Percentiles rank a stretch among this genome's conserved stretches.
These are phyloP conservation scores for Echinops telfairi DNA, from an alignment of 2,113 vertebrate genomes.

Conservation along the genomic window DNA sequence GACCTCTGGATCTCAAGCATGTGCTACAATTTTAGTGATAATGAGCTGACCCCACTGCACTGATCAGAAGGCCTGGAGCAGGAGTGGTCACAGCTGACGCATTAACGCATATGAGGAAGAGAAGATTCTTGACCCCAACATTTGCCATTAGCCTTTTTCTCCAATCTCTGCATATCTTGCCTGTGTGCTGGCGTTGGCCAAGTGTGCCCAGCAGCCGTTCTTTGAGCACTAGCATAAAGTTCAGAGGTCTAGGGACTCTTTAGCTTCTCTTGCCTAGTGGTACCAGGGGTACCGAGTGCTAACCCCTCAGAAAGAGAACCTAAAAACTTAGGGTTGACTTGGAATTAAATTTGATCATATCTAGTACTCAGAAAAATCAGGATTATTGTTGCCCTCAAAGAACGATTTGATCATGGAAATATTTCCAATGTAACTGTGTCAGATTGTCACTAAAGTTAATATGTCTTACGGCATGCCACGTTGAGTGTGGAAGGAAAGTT, in stretches of 20 bases:
- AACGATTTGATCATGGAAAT: background rate
- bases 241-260: background rate
- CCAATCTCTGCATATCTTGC: too few relatives aligned
- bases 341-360: background rate
- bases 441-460: background rate
- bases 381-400: slow-evolving; percentile 1
- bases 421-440: background rate
- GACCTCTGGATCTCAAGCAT: too few relatives aligned
- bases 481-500: slow-evolving; percentile 19
- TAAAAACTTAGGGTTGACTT: background rate
- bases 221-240: background rate
- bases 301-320: background rate
- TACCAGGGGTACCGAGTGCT: background rate
- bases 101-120: background rate
- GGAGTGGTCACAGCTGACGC: background rate
- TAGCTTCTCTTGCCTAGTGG: background rate
- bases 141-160: background rate
- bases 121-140: background rate
- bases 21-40: background rate
- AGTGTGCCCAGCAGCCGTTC: background rate
- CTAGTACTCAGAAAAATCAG: background rate
- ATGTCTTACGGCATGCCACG: background rate
- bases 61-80: background rate
- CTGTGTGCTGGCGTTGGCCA: background rate
- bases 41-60: background rate